Evolutionary conservation across 2,113 vertebrate genomes (phyloP).

Genomic region (Bostrychus sinensis): DNA sequence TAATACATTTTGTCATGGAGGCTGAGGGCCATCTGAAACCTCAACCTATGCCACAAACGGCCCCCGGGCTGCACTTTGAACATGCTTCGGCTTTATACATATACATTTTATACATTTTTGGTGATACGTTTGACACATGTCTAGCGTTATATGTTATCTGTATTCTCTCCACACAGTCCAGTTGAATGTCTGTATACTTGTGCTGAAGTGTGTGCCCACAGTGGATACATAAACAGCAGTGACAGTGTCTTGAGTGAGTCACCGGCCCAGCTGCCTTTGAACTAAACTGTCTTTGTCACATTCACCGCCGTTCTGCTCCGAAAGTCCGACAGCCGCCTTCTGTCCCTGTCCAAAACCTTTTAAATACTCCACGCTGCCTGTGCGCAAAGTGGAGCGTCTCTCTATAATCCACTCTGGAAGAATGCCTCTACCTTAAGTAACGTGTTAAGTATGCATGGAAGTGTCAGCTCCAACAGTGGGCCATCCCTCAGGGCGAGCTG

Average conservation of each 20-base stretch:
- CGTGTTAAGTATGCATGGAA: conserved; percentile 77
- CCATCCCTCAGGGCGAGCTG: conserved; percentile 64
- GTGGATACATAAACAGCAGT: conserved; percentile 4
- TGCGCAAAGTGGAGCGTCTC: conserved; percentile 31
- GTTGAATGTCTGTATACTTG: background rate
- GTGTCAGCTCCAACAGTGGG: conserved; percentile 60
- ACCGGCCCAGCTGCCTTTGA: background rate
- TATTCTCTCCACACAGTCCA: no score
- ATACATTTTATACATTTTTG: no score
- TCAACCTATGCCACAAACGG: no score
- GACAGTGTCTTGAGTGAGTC: background rate
- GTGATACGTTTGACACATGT: no score
- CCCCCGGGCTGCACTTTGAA: no score
- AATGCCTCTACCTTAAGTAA: conserved; percentile 70
- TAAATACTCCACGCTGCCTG: conserved; percentile 49
- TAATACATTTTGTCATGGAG: no score
- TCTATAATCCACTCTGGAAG: conserved; percentile 68
- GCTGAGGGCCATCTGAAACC: no score
- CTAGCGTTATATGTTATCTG: no score
- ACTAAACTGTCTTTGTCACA: conserved; percentile 42
- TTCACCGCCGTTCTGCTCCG: conserved; percentile 35
- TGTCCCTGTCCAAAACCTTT: conserved; percentile 56
- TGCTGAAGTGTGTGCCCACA: background rate
- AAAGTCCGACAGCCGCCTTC: conserved; percentile 52
- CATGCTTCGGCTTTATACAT: no score